Evolutionary conservation across 2,888 invertebrate species (phyloP), one percentile per base, ranked within the genome.

Genomic region (Sinopyrophorus schimmeli): DNA sequence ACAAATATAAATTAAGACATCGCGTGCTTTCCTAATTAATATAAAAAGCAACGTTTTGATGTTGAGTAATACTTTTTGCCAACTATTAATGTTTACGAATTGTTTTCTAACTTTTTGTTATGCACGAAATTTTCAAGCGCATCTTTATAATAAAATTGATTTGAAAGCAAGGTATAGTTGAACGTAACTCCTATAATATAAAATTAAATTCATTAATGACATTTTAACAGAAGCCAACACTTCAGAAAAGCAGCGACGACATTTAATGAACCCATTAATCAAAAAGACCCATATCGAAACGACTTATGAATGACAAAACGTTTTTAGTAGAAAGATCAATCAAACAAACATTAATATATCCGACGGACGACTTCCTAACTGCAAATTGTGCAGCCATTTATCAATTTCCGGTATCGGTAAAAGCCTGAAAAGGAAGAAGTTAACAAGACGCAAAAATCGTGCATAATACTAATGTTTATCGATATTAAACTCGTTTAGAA

Each of bases 311-410:
- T 47, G 52, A 42, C 52, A 47, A 47, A 52, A 35, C 47, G 42
- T 39, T 52, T 47, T 47, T 47, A 49, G 48, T 37, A 37, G 32
- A 46, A 40, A 46, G 53, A 60, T 60, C 58, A 58, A 60, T 60
- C 60, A 60, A 60, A 57, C 52, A 53, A 49, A 52, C 57, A 58
- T 57, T 60, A 60, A 58, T 60, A 58, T 56, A 56, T 55, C 57
- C 57, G 58, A 47, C 58, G 48, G 53, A 54, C 49, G 54, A 58
- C 59, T 58, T 58, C 58, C 58, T 52, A 47, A 49, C 53, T 58
- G 57, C 58, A 58, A 60, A 60, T 60, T 58, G 57, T 54, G 48
- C 49, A 43, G 26, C 54, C 58, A 58, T 60, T 57, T 58, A 58
- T 58, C 55, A 53, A 48, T 53, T 49, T 53, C 53, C 53, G 48